Evolutionary conservation across 2,113 vertebrate genomes (phyloP).

Genomic region (Etia nguti): DNA sequence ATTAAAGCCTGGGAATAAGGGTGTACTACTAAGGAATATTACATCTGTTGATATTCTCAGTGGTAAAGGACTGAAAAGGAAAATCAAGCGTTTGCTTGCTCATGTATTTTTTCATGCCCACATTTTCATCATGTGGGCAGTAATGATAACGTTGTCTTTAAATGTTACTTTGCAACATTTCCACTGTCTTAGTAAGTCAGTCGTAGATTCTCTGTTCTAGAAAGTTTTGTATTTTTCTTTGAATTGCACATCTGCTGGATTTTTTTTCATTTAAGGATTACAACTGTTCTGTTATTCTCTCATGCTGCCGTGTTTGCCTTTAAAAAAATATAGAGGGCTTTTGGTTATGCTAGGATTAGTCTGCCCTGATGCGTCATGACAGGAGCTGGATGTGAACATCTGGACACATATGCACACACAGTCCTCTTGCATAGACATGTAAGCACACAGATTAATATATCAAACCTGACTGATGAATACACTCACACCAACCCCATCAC

Average conservation of each 20-base stretch:
- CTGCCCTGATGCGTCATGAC: not conserved
- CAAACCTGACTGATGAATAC: not conserved
- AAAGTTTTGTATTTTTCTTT: not conserved
- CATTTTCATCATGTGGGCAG: not conserved
- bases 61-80: not conserved
- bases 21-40: not conserved
- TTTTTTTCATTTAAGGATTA: conserved; percentile 24
- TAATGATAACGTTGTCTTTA: not conserved
- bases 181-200: not conserved
- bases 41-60: not conserved
- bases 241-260: not conserved
- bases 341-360: conserved; percentile 15
- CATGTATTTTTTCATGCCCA: not conserved
- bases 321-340: not conserved
- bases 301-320: not conserved
- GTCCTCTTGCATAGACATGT: not conserved
- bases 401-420: not conserved
- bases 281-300: conserved; percentile 22
- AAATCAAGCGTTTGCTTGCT: not conserved
- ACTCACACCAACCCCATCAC: not conserved
- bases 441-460: not conserved
- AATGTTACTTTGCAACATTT: not conserved
- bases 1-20: not conserved
- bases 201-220: not conserved
- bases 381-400: not conserved